Percentiles rank a stretch among this genome's conserved stretches.
phyloP scores from a whole-genome alignment of 2,113 vertebrate species.

The Solea senegalensis region DNA sequence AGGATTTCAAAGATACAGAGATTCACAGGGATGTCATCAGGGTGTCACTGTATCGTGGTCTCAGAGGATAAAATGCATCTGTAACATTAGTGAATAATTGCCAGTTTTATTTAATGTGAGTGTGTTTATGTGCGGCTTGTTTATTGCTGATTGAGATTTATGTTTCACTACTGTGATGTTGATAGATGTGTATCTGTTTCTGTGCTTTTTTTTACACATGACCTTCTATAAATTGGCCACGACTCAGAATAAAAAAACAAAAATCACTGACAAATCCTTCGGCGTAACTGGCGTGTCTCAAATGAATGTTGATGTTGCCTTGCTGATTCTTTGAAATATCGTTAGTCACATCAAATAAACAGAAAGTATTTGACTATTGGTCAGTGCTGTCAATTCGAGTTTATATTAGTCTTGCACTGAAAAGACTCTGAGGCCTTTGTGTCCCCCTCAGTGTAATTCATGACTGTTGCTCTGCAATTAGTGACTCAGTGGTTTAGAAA shows the following conservation, averaged over 20 bases:
- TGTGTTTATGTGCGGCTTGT: too few relatives aligned
- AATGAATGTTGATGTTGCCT: background rate
- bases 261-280: background rate
- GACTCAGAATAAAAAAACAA: background rate
- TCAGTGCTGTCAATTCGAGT: constrained; percentile 14
- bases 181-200: too few relatives aligned
- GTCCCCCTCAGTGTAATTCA: constrained; percentile 33
- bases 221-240: background rate
- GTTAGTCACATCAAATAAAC: constrained; percentile 24
- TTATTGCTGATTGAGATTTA: too few relatives aligned
- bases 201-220: background rate
- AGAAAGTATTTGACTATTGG: background rate
- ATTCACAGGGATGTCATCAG: too few relatives aligned
- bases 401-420: constrained; percentile 24
- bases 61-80: too few relatives aligned
- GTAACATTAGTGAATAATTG: too few relatives aligned
- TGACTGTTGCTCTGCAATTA: constrained; percentile 34
- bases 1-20: too few relatives aligned
- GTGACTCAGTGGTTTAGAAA: constrained; percentile 52
- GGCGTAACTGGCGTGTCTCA: background rate
- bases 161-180: too few relatives aligned
- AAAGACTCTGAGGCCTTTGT: constrained; percentile 8
- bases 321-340: constrained; percentile 20
- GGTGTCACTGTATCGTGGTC: too few relatives aligned
- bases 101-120: too few relatives aligned